Evolutionary conservation across 1,140 invertebrate species (phyloP).

Genomic region (Diprion similis): DNA sequence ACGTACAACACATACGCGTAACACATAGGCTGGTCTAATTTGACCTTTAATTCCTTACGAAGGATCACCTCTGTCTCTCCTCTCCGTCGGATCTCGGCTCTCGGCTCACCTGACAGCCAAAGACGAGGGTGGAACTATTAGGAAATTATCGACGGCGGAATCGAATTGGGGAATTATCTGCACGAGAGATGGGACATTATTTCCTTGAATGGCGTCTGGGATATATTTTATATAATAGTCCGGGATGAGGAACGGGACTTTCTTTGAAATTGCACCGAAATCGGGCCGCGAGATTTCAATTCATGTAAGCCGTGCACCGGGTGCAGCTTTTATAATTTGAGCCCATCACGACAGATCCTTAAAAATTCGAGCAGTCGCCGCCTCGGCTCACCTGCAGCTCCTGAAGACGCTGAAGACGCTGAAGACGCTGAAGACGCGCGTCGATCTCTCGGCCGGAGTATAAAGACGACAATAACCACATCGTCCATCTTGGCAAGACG

Average conservation of each 20-base stretch:
- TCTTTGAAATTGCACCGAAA: slow-evolving; percentile 5
- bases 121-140: slow-evolving; percentile 50
- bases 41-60: not conserved
- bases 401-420: too few species aligned
- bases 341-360: too few species aligned
- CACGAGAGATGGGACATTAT: slow-evolving; percentile 37
- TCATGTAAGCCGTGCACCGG: not conserved
- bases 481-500: not conserved
- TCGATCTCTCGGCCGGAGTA: too few species aligned
- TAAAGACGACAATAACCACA: not conserved
- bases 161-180: slow-evolving; percentile 49
- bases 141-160: slow-evolving; percentile 41
- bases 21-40: not conserved
- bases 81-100: slow-evolving; percentile 20
- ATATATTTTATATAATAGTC: not conserved
- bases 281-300: not conserved
- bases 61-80: not conserved
- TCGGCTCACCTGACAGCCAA: slow-evolving; percentile 30
- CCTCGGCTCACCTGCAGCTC: too few species aligned
- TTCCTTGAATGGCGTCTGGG: slow-evolving; percentile 28
- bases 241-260: not conserved
- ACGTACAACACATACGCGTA: too few species aligned
- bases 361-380: too few species aligned
- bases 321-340: too few species aligned
- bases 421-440: too few species aligned